These are phyloP conservation scores for Cnemophilus loriae DNA, from an alignment of 2,113 vertebrate species.

Conservation along the genomic window DNA sequence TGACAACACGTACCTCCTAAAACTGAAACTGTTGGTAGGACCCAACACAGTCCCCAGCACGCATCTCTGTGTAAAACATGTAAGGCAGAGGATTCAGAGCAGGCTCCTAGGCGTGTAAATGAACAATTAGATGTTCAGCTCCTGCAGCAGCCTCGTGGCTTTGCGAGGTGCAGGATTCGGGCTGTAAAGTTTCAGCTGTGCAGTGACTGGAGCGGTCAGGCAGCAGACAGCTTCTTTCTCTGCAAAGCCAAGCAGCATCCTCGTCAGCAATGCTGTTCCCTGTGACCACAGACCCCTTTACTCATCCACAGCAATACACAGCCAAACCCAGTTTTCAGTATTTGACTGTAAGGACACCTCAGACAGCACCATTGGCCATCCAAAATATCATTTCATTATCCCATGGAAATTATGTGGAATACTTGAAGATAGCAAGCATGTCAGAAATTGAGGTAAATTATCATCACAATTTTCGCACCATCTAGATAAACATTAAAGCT, in stretches of 20 bases:
- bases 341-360: neutral
- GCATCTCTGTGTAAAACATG: neutral
- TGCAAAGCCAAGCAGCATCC: neutral
- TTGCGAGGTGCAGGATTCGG: neutral
- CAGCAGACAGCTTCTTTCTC: neutral
- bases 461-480: neutral
- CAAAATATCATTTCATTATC: neutral
- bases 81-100: neutral
- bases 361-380: neutral
- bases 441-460: neutral
- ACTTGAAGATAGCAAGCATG: neutral
- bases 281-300: neutral
- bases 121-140: neutral
- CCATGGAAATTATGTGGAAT: neutral
- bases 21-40: slow-evolving; percentile 20
- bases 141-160: neutral
- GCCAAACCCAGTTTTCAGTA: neutral
- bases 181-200: neutral
- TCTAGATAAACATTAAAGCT: neutral
- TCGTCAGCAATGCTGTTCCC: neutral
- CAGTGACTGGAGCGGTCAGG: neutral
- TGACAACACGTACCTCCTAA: slow-evolving; percentile 42
- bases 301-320: neutral
- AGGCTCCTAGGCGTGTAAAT: neutral
- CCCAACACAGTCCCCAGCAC: neutral